Evolutionary conservation across 2,888 invertebrate species (phyloP).

Genomic region (Isotomurus palustris): DNA sequence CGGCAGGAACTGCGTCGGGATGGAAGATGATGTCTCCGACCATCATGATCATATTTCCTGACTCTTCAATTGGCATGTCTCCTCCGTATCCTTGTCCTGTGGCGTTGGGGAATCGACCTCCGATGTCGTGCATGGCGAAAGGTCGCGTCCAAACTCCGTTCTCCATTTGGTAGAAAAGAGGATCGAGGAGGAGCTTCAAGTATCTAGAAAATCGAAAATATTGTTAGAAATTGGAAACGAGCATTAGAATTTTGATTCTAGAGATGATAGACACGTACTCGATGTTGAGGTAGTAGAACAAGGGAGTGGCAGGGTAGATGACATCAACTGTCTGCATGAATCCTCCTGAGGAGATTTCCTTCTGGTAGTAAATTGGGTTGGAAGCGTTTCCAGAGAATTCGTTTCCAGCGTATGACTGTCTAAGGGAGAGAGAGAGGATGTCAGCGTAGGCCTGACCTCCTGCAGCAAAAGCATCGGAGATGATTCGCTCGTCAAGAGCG

Average conservation of each 20-base stretch:
- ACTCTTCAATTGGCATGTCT: constrained; percentile 35
- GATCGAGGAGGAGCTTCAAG: constrained; percentile 27
- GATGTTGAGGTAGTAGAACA: constrained; percentile 32
- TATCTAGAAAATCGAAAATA: too few species aligned
- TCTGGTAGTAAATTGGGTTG: constrained; percentile 29
- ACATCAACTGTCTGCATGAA: constrained; percentile 41
- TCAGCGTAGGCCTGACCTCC: constrained; percentile 38
- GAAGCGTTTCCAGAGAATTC: constrained; percentile 34
- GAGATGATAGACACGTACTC: too few species aligned
- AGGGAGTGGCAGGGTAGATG: constrained; percentile 34
- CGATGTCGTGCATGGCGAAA: constrained; percentile 40
- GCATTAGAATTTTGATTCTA: too few species aligned
- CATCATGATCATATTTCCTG: constrained; percentile 40
- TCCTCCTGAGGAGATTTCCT: constrained; percentile 37
- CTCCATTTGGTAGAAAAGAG: constrained; percentile 41
- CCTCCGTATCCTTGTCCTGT: constrained; percentile 28
- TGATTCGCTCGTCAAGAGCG: constrained; percentile 26
- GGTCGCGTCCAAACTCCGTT: constrained; percentile 24
- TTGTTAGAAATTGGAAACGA: too few species aligned
- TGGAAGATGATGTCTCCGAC: constrained; percentile 30
- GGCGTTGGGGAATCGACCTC: constrained; percentile 35
- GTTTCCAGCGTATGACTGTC: constrained; percentile 33
- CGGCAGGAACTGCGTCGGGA: constrained; percentile 14
- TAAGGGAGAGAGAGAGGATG: constrained; percentile 31
- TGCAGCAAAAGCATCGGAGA: constrained; percentile 25